These are phyloP conservation scores for Eubasilissa splendida DNA, from an alignment of 2,888 invertebrate genomes.

Conservation along the genomic window DNA sequence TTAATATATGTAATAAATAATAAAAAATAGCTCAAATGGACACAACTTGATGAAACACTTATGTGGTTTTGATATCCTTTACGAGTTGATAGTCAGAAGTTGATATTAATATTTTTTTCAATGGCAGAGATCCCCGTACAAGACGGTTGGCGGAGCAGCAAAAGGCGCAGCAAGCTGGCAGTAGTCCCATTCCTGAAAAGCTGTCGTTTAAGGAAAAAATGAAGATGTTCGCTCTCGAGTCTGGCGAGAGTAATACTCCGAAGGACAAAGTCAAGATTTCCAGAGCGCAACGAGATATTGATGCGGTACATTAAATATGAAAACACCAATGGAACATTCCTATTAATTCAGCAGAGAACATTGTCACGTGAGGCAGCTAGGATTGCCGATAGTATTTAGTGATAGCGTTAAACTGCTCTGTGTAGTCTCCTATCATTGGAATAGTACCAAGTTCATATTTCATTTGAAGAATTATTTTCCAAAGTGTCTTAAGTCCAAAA, in stretches of 20 bases:
- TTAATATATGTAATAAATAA: no score
- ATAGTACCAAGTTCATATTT: conserved; percentile 26
- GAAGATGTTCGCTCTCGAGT: conserved; percentile 99
- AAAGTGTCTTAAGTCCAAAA: conserved; percentile 40
- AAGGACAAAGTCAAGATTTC: conserved; percentile 97
- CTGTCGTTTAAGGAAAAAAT: conserved; percentile 98
- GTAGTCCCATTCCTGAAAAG: conserved; percentile 87
- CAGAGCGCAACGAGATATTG: conserved; percentile 94
- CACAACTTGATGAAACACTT: no score
- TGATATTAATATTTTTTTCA: conserved; percentile 11
- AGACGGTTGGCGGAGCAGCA: conserved; percentile 89
- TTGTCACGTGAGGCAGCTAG: conserved; percentile 29
- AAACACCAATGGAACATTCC: conserved; percentile 32
- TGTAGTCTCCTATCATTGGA: conserved; percentile 22
- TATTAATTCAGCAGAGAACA: conserved; percentile 27
- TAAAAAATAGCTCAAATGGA: no score
- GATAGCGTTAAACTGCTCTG: conserved; percentile 10
- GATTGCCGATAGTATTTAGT: conserved; percentile 27
- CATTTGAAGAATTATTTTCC: conserved; percentile 29
- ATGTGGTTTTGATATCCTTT: no score
- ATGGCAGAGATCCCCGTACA: conserved; percentile 87
- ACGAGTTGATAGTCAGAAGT: no score
- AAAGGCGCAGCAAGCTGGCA: conserved; percentile 74
- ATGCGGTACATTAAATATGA: conserved; percentile 76
- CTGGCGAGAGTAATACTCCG: conserved; percentile 93